Base-by-base conservation (phyloP, 2,888 invertebrate species). In the Thyatira batis region DNA sequence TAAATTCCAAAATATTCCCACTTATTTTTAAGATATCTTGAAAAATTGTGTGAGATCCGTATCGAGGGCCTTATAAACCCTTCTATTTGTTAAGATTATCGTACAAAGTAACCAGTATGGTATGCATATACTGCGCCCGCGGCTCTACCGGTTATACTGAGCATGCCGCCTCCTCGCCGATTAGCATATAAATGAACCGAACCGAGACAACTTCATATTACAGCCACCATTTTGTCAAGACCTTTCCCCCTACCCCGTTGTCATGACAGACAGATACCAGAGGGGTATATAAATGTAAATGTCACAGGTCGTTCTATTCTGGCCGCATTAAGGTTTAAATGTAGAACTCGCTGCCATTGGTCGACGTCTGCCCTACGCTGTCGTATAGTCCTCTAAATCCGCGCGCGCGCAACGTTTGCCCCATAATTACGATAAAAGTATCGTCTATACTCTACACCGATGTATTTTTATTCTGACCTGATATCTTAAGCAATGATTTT, bases 161-260 rank as follows among this genome's bases (percentile, higher is more conserved):
- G 72, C 74, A 69, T 63, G 75, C 84, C 82, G 78, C 88, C 87
- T 86, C 76, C 85, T 81, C 71, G 56, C 75, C 69, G 75, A 92
- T 92, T 91, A 89, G 82, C 89, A 91, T 92, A 89, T 90, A 90
- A 90, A 91, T 89, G 87, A 91, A 86, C 82, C 77, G 63, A 80
- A 80, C 82, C 84, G 76, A 88, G 83, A 90, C 89, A 85, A 88
- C 89, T 90, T 87, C 82, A 89, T 92, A 88, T 73, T 73, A 80
- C 60, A 65, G 70, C 17, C 61, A 71, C 88, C 82, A 84, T 25
- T 60, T 21, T 72, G 73, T 59, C 43, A 25, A 54, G 82, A 80
- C 54, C 84, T 69, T 20, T 67, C 69, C 64, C 64, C 52, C 66
- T 57, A 63, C 65, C 66, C 52, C 57, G 49, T 46, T 28, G 52